phyloP scores from a whole-genome alignment of 2,888 invertebrate species.

The Rambutsinella grinnellia region DNA sequence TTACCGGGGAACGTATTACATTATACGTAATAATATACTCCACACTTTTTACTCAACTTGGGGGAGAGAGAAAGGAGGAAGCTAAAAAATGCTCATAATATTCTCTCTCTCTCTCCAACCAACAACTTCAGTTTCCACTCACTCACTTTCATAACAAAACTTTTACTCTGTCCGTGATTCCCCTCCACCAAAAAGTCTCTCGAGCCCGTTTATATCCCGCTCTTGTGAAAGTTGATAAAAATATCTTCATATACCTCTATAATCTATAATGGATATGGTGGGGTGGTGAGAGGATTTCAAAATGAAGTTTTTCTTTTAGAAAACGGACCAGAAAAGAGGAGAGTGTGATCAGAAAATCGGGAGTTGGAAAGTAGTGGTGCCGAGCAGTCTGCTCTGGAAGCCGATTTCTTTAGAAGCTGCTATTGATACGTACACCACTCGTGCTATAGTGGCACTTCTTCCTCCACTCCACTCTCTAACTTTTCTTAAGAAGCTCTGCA shows the following conservation, averaged over 20 bases:
- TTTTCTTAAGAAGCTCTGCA: neutral
- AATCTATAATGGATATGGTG: constrained; percentile 10
- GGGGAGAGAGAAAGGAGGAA: constrained; percentile 27
- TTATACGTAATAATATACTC: too few relatives aligned
- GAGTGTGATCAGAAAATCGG: constrained; percentile 7
- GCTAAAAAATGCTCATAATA: constrained; percentile 10
- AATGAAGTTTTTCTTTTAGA: constrained; percentile 31
- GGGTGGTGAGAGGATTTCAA: constrained; percentile 42
- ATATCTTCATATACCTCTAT: too few relatives aligned
- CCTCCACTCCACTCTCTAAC: neutral
- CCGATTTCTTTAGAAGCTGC: constrained; percentile 15
- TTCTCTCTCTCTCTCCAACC: too few relatives aligned
- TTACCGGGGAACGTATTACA: too few relatives aligned
- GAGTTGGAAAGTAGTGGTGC: constrained; percentile 13
- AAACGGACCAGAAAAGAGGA: neutral
- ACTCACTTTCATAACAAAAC: too few relatives aligned
- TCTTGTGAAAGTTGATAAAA: too few relatives aligned
- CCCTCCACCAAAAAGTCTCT: too few relatives aligned
- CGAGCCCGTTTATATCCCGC: too few relatives aligned
- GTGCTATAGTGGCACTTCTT: neutral
- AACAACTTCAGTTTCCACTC: too few relatives aligned
- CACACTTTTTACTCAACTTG: neutral
- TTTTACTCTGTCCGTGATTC: too few relatives aligned
- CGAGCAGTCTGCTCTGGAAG: constrained; percentile 36
- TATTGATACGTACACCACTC: constrained; percentile 40